Percentiles rank a stretch among this genome's conserved stretches.
phyloP scores from a whole-genome alignment of 2,888 invertebrate genomes.

The Diaphora mendica region DNA sequence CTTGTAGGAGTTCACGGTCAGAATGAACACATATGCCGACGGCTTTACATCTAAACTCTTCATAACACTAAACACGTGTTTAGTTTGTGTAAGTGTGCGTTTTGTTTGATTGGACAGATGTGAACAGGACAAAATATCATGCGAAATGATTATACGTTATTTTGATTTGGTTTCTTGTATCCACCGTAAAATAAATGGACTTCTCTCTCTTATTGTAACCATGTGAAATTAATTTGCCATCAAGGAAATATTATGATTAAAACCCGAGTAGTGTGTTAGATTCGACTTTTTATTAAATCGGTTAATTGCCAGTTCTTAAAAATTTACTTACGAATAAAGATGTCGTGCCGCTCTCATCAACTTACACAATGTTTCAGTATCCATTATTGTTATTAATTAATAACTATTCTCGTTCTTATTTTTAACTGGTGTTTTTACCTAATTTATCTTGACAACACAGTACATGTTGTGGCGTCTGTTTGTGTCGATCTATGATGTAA shows the following conservation, averaged over 20 bases:
- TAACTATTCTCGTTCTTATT: background rate
- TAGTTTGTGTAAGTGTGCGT: constrained; percentile 26
- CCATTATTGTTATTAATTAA: background rate
- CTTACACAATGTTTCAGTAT: background rate
- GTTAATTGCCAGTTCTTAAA: background rate
- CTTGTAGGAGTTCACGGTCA: constrained; percentile 55
- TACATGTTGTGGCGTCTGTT: no score
- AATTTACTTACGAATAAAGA: background rate
- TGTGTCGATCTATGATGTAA: no score
- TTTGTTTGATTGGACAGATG: constrained; percentile 44
- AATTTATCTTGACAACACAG: no score
- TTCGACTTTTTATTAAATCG: background rate
- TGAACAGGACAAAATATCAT: constrained; percentile 31
- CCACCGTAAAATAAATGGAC: constrained; percentile 17
- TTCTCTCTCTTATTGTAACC: constrained; percentile 20
- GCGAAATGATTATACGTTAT: constrained; percentile 33
- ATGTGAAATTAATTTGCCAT: background rate
- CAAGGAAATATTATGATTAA: background rate
- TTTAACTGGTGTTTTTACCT: no score
- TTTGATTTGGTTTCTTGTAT: constrained; percentile 16
- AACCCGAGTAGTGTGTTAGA: background rate
- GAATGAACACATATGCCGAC: constrained; percentile 41
- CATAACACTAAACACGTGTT: constrained; percentile 46
- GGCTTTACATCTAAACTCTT: constrained; percentile 47
- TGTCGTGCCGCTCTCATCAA: background rate